A percentile compares a stretch with the other conserved stretches of the same genome.
Evolutionary conservation across 2,797 vertebrate genomes (phyloP).

Genomic region (Coregonus ussuriensis): DNA sequence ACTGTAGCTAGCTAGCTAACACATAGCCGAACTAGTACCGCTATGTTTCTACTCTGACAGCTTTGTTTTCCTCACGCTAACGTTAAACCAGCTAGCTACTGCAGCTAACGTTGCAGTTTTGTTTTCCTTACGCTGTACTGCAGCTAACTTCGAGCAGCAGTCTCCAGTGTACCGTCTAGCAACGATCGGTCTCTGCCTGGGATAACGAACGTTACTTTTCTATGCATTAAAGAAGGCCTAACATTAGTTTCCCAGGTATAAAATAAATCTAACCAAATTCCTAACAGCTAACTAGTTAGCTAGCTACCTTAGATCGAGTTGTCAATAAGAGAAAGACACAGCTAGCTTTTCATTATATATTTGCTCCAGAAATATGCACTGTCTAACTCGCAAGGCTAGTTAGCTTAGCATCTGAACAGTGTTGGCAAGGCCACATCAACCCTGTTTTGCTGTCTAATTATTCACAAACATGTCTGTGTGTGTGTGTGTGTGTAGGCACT

Average conservation of each 20-base stretch:
- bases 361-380: neutral
- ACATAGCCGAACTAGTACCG: no score
- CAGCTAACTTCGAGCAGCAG: neutral
- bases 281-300: neutral
- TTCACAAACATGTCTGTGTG: no score
- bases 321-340: neutral
- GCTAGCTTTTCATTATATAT: neutral
- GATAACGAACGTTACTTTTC: neutral
- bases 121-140: no score
- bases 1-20: no score
- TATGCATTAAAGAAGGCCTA: neutral
- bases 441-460: neutral
- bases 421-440: constrained; percentile 53
- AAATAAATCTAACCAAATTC: neutral
- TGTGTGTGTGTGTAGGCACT: neutral
- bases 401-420: constrained; percentile 6
- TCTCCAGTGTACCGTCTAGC: neutral
- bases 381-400: neutral
- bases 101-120: neutral
- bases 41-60: no score
- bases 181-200: neutral
- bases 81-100: no score
- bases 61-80: no score
- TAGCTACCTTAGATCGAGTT: neutral
- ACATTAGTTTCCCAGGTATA: no score